Percentiles rank a stretch among this genome's conserved stretches.
These are phyloP conservation scores for Takifugu rubripes DNA, from an alignment of 2,797 vertebrate species.

Conservation along the genomic window DNA sequence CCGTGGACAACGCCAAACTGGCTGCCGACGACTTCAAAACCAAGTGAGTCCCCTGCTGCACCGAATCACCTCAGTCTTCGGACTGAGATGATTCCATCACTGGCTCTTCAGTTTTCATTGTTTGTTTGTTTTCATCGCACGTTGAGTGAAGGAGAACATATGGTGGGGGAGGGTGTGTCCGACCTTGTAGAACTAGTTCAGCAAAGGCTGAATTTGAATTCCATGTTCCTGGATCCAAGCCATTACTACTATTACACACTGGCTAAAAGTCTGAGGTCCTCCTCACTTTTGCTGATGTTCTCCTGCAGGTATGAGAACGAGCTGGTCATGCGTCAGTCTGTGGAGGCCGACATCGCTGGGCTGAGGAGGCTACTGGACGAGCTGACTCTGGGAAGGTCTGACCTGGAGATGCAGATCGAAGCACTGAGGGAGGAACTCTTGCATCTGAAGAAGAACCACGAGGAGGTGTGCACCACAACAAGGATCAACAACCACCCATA, in stretches of 20 bases:
- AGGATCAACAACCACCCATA: background rate
- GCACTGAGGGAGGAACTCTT: conserved; percentile 79
- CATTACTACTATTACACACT: no score
- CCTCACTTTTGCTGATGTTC: background rate
- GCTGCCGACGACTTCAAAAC: conserved; percentile 81
- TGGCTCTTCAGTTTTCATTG: background rate
- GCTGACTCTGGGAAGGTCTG: conserved; percentile 72
- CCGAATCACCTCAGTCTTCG: background rate
- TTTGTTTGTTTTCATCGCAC: no score
- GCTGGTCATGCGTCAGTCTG: conserved; percentile 70
- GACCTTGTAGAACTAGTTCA: no score
- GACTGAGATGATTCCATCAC: background rate
- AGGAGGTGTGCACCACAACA: conserved; percentile 70
- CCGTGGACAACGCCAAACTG: conserved; percentile 80
- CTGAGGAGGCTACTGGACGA: conserved; percentile 82
- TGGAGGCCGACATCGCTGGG: conserved; percentile 81
- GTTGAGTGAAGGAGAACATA: no score
- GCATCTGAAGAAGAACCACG: conserved; percentile 83
- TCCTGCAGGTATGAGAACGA: conserved; percentile 82
- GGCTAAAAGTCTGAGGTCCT: no score
- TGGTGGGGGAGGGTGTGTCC: no score
- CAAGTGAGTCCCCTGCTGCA: conserved; percentile 72
- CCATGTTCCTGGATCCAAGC: no score
- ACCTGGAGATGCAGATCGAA: conserved; percentile 84
- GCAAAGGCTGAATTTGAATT: no score